Evolutionary conservation across 2,113 vertebrate genomes (phyloP), one percentile per base, ranked within the genome.

Genomic region (Dicrurus megarhynchus): DNA sequence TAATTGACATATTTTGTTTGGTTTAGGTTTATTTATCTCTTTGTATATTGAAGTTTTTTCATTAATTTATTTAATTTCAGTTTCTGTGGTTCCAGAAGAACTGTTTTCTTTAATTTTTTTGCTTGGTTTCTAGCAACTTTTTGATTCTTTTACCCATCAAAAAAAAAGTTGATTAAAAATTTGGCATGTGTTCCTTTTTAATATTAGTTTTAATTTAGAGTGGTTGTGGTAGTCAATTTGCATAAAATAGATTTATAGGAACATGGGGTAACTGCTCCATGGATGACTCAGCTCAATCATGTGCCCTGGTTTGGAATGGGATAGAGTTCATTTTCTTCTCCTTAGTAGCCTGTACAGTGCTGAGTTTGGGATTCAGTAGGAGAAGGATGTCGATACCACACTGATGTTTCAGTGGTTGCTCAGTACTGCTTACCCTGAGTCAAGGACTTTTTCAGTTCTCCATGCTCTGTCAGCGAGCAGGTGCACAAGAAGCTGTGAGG

Each of bases 1-100:
- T 5, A 57, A 30, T 9, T 59, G 21, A 0, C 2, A 1, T 2
- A 14, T 47, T 78, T 67, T 61, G 1, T 15, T 89, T 44, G 1
- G 2, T 30, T 78, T 46, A 35, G 3, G 0, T 47, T 42, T 11
- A 14, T 35, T 32, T 87, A 3, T 24, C 9, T 86, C 0, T 49
- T 46, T 24, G 3, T 20, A 16, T 41, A n/a, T 13, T 73, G 7
- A 1, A 1, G 2, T 90, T 77, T 84, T 84, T 64, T 10, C 3
- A 49, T 44, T 16, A 8, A 55, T 35, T 12, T 69, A 42, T 53
- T 80, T 73, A 27, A 32, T 57, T 85, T 53, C 23, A 12, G 3
- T 56, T 92, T 35, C 17, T 84, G 26, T 71, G 6, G 6, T 87
- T 89, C 11, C 37, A 91, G 30, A 88, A 75, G 9, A 32, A 69